These are phyloP conservation scores for Numenius phaeopus DNA, from an alignment of 2,797 vertebrate genomes.

Conservation along the genomic window DNA sequence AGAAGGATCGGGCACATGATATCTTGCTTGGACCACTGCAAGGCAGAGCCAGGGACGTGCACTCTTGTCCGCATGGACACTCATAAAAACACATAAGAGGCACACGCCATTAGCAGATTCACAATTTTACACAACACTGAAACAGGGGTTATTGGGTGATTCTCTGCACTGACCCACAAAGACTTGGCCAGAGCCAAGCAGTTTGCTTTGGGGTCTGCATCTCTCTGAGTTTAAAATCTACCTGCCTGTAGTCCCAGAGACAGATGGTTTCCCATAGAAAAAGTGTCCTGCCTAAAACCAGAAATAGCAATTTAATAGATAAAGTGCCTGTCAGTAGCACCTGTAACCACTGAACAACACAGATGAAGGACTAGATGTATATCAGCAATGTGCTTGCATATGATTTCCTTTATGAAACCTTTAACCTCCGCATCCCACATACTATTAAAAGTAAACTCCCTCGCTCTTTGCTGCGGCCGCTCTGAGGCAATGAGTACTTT, in stretches of 20 bases:
- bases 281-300: neutral
- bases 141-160: neutral
- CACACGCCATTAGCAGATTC: accelerated
- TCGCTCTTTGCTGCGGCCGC: neutral
- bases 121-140: accelerated
- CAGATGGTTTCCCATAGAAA: neutral
- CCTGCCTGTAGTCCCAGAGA: neutral
- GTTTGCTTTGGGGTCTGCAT: neutral
- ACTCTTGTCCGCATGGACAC: neutral
- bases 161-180: neutral
- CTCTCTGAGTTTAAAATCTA: neutral
- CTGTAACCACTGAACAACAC: neutral
- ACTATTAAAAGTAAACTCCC: neutral
- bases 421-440: neutral
- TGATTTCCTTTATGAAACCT: neutral
- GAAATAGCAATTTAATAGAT: neutral
- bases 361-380: neutral
- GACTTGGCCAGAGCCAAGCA: neutral
- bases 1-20: accelerated
- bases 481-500: neutral
- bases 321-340: neutral
- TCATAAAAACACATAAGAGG: neutral
- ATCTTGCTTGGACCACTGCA: accelerated
- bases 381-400: neutral
- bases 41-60: neutral